Base-by-base conservation (phyloP, 2,113 vertebrate species). In the Lophochroa leadbeateri region DNA sequence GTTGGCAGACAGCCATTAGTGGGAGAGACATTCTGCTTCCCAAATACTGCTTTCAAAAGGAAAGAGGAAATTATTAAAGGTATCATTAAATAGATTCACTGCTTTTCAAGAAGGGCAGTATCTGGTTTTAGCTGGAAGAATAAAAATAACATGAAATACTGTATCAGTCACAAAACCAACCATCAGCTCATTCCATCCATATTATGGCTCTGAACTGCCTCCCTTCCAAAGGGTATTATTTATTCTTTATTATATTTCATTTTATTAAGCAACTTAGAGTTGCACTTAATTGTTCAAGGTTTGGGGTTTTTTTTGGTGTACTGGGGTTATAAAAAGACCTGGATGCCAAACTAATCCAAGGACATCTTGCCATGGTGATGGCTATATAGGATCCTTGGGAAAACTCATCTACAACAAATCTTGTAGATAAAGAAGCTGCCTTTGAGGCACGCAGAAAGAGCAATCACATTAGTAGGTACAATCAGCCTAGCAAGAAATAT, bases 141-240 rank as follows among this genome's bases (percentile, higher is more conserved):
- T 80, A 93, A 95, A 97, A 95, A 92, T 90, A 94, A 88, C 69
- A 60, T 84, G 5, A 88, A 92, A 86, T 76, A 81, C n/a, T 67
- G 11, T 79, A 75, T 68, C 92, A 68, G 60, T 84, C 80, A 81
- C 69, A 92, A 92, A 95, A 70, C 20, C 50, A 86, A 83, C 10
- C 28, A 94, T 52, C 43, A 77, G 55, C 19, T 71, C 58, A 80
- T 61, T 75, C 60, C 39, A 70, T 69, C 50, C 46, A 24, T 55
- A 52, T 52, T 33, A 78, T 9, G 17, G 43, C 49, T 88, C 82
- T 55, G 33, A 88, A 61, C 39, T 75, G 25, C 47, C 61, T 78
- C 72, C 50, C 47, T 78, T 88, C 60, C 76, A 33, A 68, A 53
- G 21, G 44, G 28, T 71, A 60, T 74, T 70, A 82, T 70, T 88